phyloP scores from a whole-genome alignment of 2,113 vertebrate species.

The Carassius carassius region DNA sequence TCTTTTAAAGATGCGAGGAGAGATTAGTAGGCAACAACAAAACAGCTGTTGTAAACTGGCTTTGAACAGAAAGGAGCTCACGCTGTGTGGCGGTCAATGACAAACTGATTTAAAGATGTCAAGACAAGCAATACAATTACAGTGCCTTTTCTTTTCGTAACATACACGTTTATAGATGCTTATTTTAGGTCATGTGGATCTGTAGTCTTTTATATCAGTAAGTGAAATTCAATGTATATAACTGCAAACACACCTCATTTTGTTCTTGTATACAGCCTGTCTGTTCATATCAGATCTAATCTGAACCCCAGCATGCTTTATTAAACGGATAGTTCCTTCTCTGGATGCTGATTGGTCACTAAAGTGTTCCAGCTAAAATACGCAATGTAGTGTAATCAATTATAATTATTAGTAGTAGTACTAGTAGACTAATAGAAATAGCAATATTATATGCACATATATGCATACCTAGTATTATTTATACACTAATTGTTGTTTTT shows the following conservation, averaged over 20 bases:
- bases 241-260: background rate
- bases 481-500: too few species aligned
- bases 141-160: background rate
- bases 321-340: too few species aligned
- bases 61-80: constrained; percentile 47
- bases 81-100: constrained; percentile 19
- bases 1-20: constrained; percentile 65
- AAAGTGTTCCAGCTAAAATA: too few species aligned
- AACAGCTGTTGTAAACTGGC: constrained; percentile 47
- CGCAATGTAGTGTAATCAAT: too few species aligned
- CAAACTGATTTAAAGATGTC: constrained; percentile 31
- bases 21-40: constrained; percentile 70
- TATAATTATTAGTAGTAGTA: too few species aligned
- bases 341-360: too few species aligned
- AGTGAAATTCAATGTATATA: background rate
- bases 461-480: too few species aligned
- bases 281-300: background rate
- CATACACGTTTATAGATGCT: background rate
- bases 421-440: too few species aligned
- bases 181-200: constrained; percentile 4
- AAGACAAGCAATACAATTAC: background rate
- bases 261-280: background rate
- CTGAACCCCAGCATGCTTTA: too few species aligned
- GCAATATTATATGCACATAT: too few species aligned
- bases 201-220: constrained; percentile 11